Evolutionary conservation across 2,888 invertebrate species (phyloP), one percentile per base, ranked within the genome.

Genomic region (Drosophila setosimentum): DNA sequence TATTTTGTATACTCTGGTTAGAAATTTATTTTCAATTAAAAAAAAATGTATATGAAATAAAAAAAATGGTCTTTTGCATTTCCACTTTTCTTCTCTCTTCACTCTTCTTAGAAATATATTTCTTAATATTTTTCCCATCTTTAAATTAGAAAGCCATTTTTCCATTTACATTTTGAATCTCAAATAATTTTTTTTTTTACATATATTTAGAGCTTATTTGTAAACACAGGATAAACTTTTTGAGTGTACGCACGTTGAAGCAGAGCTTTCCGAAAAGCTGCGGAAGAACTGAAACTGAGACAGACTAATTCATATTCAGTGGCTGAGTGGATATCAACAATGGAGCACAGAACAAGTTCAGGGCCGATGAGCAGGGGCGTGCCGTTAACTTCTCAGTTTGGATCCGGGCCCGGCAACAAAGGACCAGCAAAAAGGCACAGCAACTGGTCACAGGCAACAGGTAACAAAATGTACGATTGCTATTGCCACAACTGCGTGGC

Each of bases 301-400:
- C 24, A 8, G 45, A 50, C 57, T 68, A 75, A 79, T 67, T 74
- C 59, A 79, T 55, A 53, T 27, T 53, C 16, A 53, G 29, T 49
- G 51, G 49, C 35, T n/a, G 49, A 32, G 49, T 11, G 13, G 30
- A 68, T 58, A 18, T 68, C 45, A 65, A 67, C 45, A 59, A 68
- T 29, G 63, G 49, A 58, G 49, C 70, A 58, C 50, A 76, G 70
- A 86, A 83, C 84, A 76, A 83, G 87, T 83, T 83, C 84, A 87
- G 84, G 87, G 84, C 87, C 83, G 69, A 84, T 83, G 74, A 76
- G 78, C 87, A 76, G 66, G 45, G 48, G 60, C 69, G 61, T 76
- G 83, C 78, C 87, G 65, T 73, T 86, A 83, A 80, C 82, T 83
- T 49, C 45, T 51, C 51, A 54, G 35, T 32, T 42, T 51, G 49